Evolutionary conservation across 2,888 invertebrate species (phyloP), one percentile per base, ranked within the genome.

Genomic region (Macaria liturata): DNA sequence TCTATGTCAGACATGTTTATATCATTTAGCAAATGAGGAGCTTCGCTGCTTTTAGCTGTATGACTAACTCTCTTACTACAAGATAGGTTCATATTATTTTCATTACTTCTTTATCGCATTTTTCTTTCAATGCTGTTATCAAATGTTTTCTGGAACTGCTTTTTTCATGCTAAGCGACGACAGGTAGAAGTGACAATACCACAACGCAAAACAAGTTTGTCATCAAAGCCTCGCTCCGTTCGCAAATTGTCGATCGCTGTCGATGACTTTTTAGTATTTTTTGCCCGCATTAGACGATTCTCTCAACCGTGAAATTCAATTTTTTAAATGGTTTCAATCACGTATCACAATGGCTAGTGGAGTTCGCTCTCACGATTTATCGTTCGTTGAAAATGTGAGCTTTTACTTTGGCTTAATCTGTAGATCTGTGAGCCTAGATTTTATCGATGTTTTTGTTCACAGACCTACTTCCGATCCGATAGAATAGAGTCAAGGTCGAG

Each of bases 291-390:
- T 77, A 75, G 71, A 71, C 76, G 76, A 80, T 76, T 78, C 75
- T 70, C 63, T 78, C 72, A 67, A 75, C 77, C 88, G 82, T 88
- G 84, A 88, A 90, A 89, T 87, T 82, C 78, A 82, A 83, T 87
- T 84, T 83, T 80, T 68, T 76, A 75, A 84, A 81, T 78, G 73
- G 73, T 69, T 83, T 72, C 75, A 75, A 83, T 83, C 77, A 78
- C 80, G 80, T 72, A 74, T 66, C 61, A 75, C 75, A 72, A 78
- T 75, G 65, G 68, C 60, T 59, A 66, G 66, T 68, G 57, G 62
- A 66, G 53, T 69, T 69, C 67, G 54, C 61, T 66, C 68, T 62
- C 66, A 65, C 66, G 63, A 58, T 67, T 62, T 61, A 49, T 62
- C 49, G 46, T 9, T 54, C 54, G 57, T 57, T 54, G 45, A 43